Base-by-base conservation (phyloP, 2,888 invertebrate genomes). In the Rhingia rostrata region DNA sequence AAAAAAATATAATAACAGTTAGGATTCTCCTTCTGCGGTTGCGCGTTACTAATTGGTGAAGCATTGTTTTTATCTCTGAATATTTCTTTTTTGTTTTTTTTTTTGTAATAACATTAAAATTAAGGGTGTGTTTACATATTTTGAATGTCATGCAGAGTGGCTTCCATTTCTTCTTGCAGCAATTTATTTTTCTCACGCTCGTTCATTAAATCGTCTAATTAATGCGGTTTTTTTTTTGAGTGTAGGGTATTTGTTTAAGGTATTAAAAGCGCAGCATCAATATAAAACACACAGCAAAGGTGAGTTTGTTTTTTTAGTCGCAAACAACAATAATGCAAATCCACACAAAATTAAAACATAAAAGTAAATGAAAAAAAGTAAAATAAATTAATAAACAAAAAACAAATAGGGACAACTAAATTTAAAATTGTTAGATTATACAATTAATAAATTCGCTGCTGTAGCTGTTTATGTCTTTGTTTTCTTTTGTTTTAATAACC, bases 91-190 rank as follows among this genome's bases (percentile, higher is more conserved):
- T 86, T 81, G 51, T 58, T 66, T 73, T 75, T 70, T 64, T 47
- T 43, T 58, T 72, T 60, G 56, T 53, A 85, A 63, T 82, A 83
- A 86, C 63, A 80, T 82, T 67, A 69, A 81, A 78, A 83, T 75
- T 84, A 74, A 60, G 74, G 66, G 56, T 67, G 63, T 63, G 77
- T 87, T 94, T 97, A 98, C 97, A 98, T 98, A 93, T 98, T 97
- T 94, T 98, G 98, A 93, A 99, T 97, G 94, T 99, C 99, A 95
- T 97, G 97, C 94, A 99, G 95, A 92, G 98, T 98, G 92, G 97
- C 96, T 93, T 99, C 99, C 97, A 99, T 98, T 93, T 99, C 99
- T 93, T 97, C 97, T 93, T 97, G 96, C 92, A 99, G 95, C 92
- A 96, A 94, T 94, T 97, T 97, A 94, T 97, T 97, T 95, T 97